Evolutionary conservation across 2,113 vertebrate species (phyloP), one percentile per base, ranked within the genome.

Genomic region (Sander vitreus): DNA sequence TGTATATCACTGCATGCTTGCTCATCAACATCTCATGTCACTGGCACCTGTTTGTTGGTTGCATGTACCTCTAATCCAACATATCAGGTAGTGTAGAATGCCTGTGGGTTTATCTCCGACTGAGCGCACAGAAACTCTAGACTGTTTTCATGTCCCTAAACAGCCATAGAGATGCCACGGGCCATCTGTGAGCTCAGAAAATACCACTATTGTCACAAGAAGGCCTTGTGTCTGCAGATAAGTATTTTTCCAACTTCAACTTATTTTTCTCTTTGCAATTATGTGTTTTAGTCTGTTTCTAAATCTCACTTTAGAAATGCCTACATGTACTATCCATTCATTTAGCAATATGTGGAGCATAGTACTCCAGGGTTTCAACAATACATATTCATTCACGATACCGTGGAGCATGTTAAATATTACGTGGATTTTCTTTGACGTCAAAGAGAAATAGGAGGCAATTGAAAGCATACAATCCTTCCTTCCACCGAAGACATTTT

Each of bases 111-210:
- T 81, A 90, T 87, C 73, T 80, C 74, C 25, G 53, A 83, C 91
- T 84, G 84, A 83, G 79, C 60, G 47, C 85, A 87, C 74, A 83
- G 87, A 92, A 87, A 91, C 84, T 30, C 54, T 90, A 89, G 66
- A 88, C 86, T 87, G 55, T 89, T 86, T 89, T 90, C 88, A 88
- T 90, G 87, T 90, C 87, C 88, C 89, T 82, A 72, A 89, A 81
- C 88, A 88, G 87, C 76, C 80, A 88, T 78, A 79, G 84, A 86
- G 87, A 93, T 92, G 86, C 92, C 90, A 65, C 48, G 11, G 51
- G 63, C 73, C 88, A 78, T 58, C 72, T 89, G 86, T 69, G 71
- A 80, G 54, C 45, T 73, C 79, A 73, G 70, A 81, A 91, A 86
- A 82, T 78, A 84, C 76, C 67, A 80, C 72, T 47, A 53, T 80